Base-by-base conservation (phyloP, 2,797 vertebrate genomes). In the Acanthurus tractus region DNA sequence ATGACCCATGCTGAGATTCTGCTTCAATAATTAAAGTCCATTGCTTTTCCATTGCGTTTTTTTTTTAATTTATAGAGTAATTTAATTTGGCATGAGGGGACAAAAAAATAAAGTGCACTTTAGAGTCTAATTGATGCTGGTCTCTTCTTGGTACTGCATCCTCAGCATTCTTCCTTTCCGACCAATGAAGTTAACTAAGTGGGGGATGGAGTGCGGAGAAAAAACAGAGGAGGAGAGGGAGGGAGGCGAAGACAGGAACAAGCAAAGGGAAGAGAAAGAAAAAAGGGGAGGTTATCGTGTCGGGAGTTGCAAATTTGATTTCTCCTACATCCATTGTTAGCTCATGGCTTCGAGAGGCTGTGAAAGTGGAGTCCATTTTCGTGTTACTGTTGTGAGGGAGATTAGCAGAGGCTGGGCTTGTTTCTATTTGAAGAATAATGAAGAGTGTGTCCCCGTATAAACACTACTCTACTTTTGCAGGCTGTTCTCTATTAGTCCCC, bases 81-180 rank as follows among this genome's bases (percentile, higher is more conserved):
- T 95, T 94, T 92, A 92, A 94, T 95, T 95, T 93, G 87, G 90
- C 85, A 91, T 86, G 68, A 63, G 71, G 38, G 85, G 62, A 66
- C 64, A 83, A 78, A 84, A 84, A 91, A 92, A 93, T 92, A 90
- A 93, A 93, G 91, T 93, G 92, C 92, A 94, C 91, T 94, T 93
- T 91, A 83, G 82, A 93, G 63, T 86, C 89, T 94, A 94, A 94
- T 91, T 94, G 91, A 93, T 90, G 89, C 85, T 70, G 83, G 74
- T 89, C 90, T 88, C 81, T 88, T 75, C 46, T 45, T 72, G 62
- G 77, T 83, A 76, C 77, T 93, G 91, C 90, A 78, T 88, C 82
- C 91, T 95, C 93, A 95, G 91, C 94, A 92, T 82, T 92, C 86
- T 83, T 86, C 71, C 76, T 79, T 74, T 83, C 61, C 45, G 45